Conservation (phyloP, 2,113 vertebrate species). For the Cygnus buccinator region DNA sequence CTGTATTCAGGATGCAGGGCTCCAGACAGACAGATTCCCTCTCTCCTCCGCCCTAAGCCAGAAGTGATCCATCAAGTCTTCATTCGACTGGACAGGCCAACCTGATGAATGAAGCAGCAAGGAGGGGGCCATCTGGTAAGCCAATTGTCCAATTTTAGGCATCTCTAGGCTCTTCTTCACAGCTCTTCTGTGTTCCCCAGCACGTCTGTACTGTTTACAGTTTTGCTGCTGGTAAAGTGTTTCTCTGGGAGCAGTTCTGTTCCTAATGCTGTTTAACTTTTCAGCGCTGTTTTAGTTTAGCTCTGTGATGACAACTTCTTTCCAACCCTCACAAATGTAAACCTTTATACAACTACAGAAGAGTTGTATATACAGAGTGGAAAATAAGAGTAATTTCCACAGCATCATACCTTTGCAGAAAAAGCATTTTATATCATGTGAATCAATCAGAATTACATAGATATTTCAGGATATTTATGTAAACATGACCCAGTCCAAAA, state of each 20-base stretch:
- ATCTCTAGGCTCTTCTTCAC: slow-evolving; percentile 57
- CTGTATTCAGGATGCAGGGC: slow-evolving; percentile 53
- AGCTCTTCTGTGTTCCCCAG: slow-evolving; percentile 6
- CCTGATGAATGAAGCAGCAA: slow-evolving; percentile 16
- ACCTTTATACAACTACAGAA: not conserved
- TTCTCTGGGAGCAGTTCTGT: slow-evolving; percentile 9
- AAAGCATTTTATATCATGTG: not conserved
- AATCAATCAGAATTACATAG: not conserved
- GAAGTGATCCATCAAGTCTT: slow-evolving; percentile 6
- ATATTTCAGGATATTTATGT: not conserved
- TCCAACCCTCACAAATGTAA: not conserved
- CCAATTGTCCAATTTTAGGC: slow-evolving; percentile 36
- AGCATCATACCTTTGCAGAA: not conserved
- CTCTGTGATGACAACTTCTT: not conserved
- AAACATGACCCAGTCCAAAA: slow-evolving; percentile 2
- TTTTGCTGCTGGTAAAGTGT: not conserved
- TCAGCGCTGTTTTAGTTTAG: not conserved
- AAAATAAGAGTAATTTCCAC: not conserved
- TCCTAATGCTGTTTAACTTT: slow-evolving; percentile 15
- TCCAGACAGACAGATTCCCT: slow-evolving; percentile 55
- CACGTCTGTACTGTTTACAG: not conserved
- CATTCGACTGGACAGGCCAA: slow-evolving; percentile 35
- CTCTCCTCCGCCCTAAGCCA: slow-evolving; percentile 39
- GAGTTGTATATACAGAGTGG: not conserved
- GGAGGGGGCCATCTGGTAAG: slow-evolving; percentile 30